phyloP scores from a whole-genome alignment of 2,797 vertebrate genomes.

The Takifugu rubripes region DNA sequence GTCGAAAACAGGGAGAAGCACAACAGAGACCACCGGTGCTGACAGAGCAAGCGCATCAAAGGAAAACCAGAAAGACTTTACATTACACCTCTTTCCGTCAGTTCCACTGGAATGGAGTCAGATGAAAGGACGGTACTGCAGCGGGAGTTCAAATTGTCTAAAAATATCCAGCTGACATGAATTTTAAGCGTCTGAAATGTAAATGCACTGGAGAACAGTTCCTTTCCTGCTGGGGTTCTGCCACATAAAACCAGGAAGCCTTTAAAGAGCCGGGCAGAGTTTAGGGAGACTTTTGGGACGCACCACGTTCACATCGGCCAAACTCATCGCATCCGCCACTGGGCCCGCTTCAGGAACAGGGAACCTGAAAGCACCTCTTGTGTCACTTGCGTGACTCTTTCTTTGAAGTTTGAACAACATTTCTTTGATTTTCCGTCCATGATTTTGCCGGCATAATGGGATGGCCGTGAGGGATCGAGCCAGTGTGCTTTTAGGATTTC shows the following conservation, averaged over 20 bases:
- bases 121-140: too few relatives aligned
- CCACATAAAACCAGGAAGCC: conserved; percentile 35
- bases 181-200: conserved; percentile 21
- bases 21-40: conserved; percentile 40
- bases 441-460: conserved; percentile 42
- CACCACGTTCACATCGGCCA: conserved; percentile 37
- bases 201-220: conserved; percentile 24
- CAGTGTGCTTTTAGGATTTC: conserved; percentile 48
- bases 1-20: conserved; percentile 49
- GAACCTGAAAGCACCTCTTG: conserved; percentile 3
- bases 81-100: not conserved
- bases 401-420: conserved; percentile 2
- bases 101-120: too few relatives aligned
- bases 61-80: conserved; percentile 43
- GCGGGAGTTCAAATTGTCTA: not conserved
- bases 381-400: conserved; percentile 4
- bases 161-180: conserved; percentile 1
- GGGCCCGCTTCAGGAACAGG: conserved; percentile 19
- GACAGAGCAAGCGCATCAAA: conserved; percentile 46
- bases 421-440: conserved; percentile 3
- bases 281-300: conserved; percentile 29
- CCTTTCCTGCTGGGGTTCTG: conserved; percentile 15
- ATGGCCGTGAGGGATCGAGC: conserved; percentile 41
- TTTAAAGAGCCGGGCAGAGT: conserved; percentile 27
- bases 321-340: conserved; percentile 47